Evolutionary conservation across 1,140 invertebrate genomes (phyloP), one percentile per base, ranked within the genome.

Genomic region (Laodelphax striatellus): DNA sequence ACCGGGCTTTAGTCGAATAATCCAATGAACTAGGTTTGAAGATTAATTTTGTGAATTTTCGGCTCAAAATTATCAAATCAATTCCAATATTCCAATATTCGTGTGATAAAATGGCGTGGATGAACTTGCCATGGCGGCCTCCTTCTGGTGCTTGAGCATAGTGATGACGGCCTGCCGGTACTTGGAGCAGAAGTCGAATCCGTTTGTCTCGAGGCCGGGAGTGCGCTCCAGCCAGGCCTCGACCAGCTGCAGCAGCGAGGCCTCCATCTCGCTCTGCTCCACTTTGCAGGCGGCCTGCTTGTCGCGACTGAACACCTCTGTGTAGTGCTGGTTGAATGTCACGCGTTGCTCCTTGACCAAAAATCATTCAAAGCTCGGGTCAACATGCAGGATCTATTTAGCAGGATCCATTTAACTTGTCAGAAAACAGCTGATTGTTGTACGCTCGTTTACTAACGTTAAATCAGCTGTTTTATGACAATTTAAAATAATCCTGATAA

Each of bases 161-260:
- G 74, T 73, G 58, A 85, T 79, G 0, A 95, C 93, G 5, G 88
- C 83, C 17, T 78, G 74, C 65, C 84, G 80, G 72, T 95, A 98
- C 67, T 94, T 92, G 6, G 83, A 82, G 92, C 93, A 97, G 74
- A 98, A 98, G 71, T 96, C 85, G 68, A 96, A 96, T 2, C 89
- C 90, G 55, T 83, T 74, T 55, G 73, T 73, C 65, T 90, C 86
- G 2, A 97, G 76, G 0, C 95, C 96, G 0, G 96, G 96, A 0
- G 95, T 98, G 17, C 95, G 77, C 63, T 95, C 91, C 44, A 98
- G 75, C 96, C 96, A 99, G 46, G 85, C 80, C 72, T 97, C 86
- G 24, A 98, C 84, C 5, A 98, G 76, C 55, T 82, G 80, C 34
- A 87, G 79, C 1, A 98, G 76, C 0, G 94, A 92, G 0, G 90